Evolutionary conservation across 2,888 invertebrate species (phyloP).

Genomic region (Phyto melanocephala): DNA sequence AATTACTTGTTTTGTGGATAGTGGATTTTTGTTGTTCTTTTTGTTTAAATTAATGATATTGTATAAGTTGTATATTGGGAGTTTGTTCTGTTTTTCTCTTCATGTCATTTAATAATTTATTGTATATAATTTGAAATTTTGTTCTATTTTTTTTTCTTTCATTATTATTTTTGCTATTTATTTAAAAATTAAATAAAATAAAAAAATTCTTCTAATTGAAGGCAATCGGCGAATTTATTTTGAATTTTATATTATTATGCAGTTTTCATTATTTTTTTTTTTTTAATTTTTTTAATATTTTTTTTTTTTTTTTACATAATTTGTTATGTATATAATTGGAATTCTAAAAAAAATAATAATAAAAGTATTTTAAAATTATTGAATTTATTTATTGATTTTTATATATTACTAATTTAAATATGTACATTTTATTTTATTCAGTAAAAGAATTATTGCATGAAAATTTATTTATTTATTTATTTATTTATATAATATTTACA

Average conservation of each 20-base stretch:
- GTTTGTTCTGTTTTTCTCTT: slow-evolving; percentile 32
- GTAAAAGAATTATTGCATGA: slow-evolving; percentile 41
- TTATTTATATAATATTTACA: slow-evolving; percentile 53
- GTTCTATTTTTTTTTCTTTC: slow-evolving; percentile 40
- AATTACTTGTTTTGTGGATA: slow-evolving; percentile 36
- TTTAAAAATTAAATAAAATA: slow-evolving; percentile 71
- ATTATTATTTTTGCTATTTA: slow-evolving; percentile 67
- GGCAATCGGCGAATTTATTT: slow-evolving; percentile 79
- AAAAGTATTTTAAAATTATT: slow-evolving; percentile 56
- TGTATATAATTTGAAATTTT: slow-evolving; percentile 53
- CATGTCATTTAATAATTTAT: slow-evolving; percentile 33
- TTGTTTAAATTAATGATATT: slow-evolving; percentile 59
- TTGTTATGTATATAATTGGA: slow-evolving; percentile 29
- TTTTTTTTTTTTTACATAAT: slow-evolving; percentile 16
- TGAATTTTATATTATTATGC: slow-evolving; percentile 76
- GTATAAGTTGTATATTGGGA: slow-evolving; percentile 64
- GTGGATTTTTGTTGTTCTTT: slow-evolving; percentile 51
- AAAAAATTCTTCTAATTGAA: slow-evolving; percentile 79
- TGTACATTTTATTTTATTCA: slow-evolving; percentile 47
- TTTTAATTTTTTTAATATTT: slow-evolving; percentile 57
- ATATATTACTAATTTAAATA: slow-evolving; percentile 35
- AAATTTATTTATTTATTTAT: slow-evolving; percentile 32
- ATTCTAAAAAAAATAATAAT: slow-evolving; percentile 33
- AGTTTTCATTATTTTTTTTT: slow-evolving; percentile 64
- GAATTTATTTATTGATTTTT: slow-evolving; percentile 57